phyloP scores from a whole-genome alignment of 2,797 vertebrate genomes.

The Schizopygopsis malacanthus region DNA sequence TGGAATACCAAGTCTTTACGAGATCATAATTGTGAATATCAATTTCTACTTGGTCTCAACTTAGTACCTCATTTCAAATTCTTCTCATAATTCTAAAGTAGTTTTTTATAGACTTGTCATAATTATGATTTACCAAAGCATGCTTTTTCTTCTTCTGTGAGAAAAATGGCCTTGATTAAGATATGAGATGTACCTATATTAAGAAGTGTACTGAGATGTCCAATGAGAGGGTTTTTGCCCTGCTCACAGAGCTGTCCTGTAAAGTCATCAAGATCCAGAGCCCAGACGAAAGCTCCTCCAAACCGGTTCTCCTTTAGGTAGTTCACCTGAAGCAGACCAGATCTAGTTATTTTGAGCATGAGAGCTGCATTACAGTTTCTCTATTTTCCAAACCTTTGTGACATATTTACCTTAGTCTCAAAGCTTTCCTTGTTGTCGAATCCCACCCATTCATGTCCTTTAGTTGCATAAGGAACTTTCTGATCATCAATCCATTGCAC shows the following conservation, averaged over 20 bases:
- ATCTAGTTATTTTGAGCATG: not conserved
- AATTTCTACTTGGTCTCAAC: not conserved
- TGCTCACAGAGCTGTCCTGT: conserved; percentile 73
- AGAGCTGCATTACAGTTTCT: not conserved
- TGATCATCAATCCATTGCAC: conserved; percentile 75
- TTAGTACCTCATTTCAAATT: too few relatives aligned
- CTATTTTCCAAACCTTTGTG: not conserved
- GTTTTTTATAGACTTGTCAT: not conserved
- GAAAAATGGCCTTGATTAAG: not conserved
- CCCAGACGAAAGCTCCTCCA: conserved; percentile 79
- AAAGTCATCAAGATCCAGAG: conserved; percentile 79
- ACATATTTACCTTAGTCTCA: conserved; percentile 77
- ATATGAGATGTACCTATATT: conserved; percentile 60
- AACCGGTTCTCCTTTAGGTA: conserved; percentile 73
- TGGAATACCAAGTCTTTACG: not conserved
- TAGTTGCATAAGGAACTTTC: conserved; percentile 81
- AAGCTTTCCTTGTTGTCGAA: conserved; percentile 83
- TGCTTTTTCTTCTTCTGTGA: not conserved
- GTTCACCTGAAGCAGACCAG: conserved; percentile 61
- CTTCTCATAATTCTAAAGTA: not conserved
- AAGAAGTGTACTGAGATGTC: conserved; percentile 67
- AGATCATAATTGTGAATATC: not conserved
- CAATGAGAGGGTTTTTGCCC: conserved; percentile 72
- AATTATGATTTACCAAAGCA: not conserved
- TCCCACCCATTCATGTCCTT: conserved; percentile 80